Evolutionary conservation across 2,797 vertebrate species (phyloP).

Genomic region (Falco rusticolus): DNA sequence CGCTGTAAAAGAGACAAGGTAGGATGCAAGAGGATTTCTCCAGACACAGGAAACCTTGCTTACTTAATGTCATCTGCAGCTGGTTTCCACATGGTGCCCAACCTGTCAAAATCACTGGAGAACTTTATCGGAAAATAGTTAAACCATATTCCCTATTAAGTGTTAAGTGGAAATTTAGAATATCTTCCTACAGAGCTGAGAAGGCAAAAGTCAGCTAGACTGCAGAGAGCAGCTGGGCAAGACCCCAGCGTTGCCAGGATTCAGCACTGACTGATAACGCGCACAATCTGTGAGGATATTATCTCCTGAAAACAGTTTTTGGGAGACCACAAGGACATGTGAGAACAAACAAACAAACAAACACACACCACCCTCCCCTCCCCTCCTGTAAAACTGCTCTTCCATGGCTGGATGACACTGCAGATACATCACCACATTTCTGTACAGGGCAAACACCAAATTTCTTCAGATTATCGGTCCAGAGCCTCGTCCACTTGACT

Average conservation of each 20-base stretch:
- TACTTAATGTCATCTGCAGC: not conserved
- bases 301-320: not conserved
- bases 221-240: not conserved
- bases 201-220: not conserved
- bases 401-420: not conserved
- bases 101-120: not conserved
- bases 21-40: not conserved
- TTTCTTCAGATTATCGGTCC: constrained; percentile 13
- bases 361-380: not conserved
- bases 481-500: constrained; percentile 20
- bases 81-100: not conserved
- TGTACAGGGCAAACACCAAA: not conserved
- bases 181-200: not conserved
- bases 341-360: not conserved
- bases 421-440: not conserved
- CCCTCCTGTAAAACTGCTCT: not conserved
- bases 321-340: not conserved
- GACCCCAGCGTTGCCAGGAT: not conserved
- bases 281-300: not conserved
- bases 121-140: not conserved
- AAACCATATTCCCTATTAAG: not conserved
- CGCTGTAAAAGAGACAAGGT: not conserved
- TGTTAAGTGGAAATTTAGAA: not conserved
- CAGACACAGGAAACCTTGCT: not conserved
- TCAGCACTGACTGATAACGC: not conserved